A percentile compares a stretch with the other conserved stretches of the same genome.
phyloP scores from a whole-genome alignment of 2,113 vertebrate genomes.

The Turnix velox region DNA sequence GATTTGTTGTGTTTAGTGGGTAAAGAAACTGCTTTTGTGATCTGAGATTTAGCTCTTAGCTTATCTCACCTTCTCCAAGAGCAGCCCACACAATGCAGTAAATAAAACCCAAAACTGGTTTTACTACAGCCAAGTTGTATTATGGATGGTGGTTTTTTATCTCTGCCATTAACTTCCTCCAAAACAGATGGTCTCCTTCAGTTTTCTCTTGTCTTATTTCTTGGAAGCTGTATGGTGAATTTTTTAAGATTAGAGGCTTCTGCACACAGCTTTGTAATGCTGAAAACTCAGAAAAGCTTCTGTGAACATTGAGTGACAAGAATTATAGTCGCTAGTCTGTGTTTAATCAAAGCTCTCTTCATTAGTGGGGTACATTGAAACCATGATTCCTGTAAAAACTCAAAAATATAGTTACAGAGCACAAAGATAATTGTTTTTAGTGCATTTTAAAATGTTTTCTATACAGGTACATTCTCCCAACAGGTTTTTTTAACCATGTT shows the following conservation, averaged over 20 bases:
- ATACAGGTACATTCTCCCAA: not conserved
- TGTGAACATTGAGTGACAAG: too few relatives aligned
- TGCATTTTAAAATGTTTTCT: not conserved
- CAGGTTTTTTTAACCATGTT: not conserved
- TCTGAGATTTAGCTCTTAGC: not conserved
- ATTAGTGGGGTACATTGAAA: not conserved
- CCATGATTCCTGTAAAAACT: not conserved
- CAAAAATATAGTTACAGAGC: not conserved
- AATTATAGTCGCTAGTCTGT: not conserved
- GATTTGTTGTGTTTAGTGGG: not conserved
- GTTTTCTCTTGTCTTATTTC: not conserved
- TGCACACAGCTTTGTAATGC: not conserved
- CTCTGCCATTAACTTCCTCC: not conserved
- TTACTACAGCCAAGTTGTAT: not conserved
- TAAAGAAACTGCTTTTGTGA: not conserved
- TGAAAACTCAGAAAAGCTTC: not conserved
- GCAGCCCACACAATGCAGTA: not conserved
- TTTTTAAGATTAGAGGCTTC: not conserved
- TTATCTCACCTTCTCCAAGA: not conserved
- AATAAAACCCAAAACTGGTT: not conserved
- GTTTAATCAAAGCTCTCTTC: not conserved
- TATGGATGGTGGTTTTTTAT: not conserved
- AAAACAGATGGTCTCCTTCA: not conserved
- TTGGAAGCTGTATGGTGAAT: not conserved
- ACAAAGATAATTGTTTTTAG: not conserved